Evolutionary conservation across 2,888 invertebrate species (phyloP), one percentile per base, ranked within the genome.

Genomic region (Cryptosula pallasiana): DNA sequence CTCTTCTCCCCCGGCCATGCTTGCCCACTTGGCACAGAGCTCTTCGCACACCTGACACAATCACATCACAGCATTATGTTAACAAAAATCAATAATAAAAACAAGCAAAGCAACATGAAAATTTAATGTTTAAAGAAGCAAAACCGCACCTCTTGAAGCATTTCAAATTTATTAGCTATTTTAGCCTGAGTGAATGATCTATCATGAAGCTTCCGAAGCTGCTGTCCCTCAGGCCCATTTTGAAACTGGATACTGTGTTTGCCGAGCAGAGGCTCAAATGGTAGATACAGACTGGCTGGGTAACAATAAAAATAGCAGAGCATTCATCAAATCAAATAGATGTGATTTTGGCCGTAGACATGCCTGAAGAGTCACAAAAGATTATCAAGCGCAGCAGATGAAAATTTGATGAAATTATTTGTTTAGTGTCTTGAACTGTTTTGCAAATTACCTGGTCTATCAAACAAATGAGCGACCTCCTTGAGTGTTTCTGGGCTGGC

Each of bases 401-500:
- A n/a, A n/a, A n/a, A n/a, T n/a, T n/a, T n/a, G n/a, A n/a, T n/a
- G n/a, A n/a, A n/a, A n/a, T n/a, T n/a, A n/a, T n/a, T n/a, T n/a
- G n/a, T n/a, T n/a, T n/a, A n/a, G n/a, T n/a, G n/a, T n/a, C n/a
- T n/a, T n/a, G n/a, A n/a, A n/a, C n/a, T n/a, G n/a, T n/a, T n/a
- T n/a, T n/a, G n/a, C n/a, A 45, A 3, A 72, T 72, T 76, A 85
- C 84, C 74, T 73, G 85, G 85, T 73, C 82, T 76, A 73, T 85
- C 83, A 78, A 84, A 84, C 1, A 82, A 78, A 57, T 77, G 76
- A 25, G 78, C 73, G 16, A 83, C 83, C 69, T 84, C 78, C 73
- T 82, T 80, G 73, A 85, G 83, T 1, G 84, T 78, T 63, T 81
- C 78, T 1, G 84, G 81, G 27, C 81, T 80, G n/a, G 82, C 80